These are phyloP conservation scores for Galerucella calmariensis DNA, from an alignment of 2,888 invertebrate species.

Conservation along the genomic window DNA sequence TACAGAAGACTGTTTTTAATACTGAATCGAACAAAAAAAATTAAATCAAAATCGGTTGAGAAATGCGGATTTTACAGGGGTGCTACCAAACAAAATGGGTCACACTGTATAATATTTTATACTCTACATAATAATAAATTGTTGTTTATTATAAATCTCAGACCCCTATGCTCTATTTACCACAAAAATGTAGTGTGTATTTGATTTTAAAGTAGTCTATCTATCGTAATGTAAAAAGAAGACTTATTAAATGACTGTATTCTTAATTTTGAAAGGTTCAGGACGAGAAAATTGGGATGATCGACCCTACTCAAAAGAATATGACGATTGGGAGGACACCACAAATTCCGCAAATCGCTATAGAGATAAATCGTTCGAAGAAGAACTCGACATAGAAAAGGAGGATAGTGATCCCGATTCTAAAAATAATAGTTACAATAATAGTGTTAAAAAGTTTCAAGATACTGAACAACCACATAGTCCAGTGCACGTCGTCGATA, in stretches of 20 bases:
- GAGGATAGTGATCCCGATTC: slow-evolving; percentile 77
- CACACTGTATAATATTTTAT: too few relatives aligned
- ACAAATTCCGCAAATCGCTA: slow-evolving; percentile 55
- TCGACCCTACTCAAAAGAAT: slow-evolving; percentile 54
- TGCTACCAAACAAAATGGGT: too few relatives aligned
- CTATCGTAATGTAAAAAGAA: not conserved
- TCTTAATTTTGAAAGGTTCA: slow-evolving; percentile 41
- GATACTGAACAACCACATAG: slow-evolving; percentile 52
- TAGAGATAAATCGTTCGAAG: slow-evolving; percentile 65
- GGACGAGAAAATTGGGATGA: slow-evolving; percentile 62
- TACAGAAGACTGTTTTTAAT: too few relatives aligned
- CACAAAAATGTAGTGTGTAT: too few relatives aligned
- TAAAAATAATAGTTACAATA: slow-evolving; percentile 59
- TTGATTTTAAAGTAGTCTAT: too few relatives aligned
- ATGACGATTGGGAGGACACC: slow-evolving; percentile 57
- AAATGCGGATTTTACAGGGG: too few relatives aligned
- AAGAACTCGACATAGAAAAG: slow-evolving; percentile 73
- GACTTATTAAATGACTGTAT: not conserved
- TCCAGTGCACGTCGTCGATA: slow-evolving; percentile 48
- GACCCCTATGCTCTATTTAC: too few relatives aligned
- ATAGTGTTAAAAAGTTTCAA: slow-evolving; percentile 53
- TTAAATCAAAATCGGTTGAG: too few relatives aligned
- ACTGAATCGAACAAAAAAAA: too few relatives aligned
- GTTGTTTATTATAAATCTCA: too few relatives aligned
- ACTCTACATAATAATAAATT: too few relatives aligned